Base-by-base conservation (phyloP, 2,888 invertebrate species). In the Odontothrips loti region DNA sequence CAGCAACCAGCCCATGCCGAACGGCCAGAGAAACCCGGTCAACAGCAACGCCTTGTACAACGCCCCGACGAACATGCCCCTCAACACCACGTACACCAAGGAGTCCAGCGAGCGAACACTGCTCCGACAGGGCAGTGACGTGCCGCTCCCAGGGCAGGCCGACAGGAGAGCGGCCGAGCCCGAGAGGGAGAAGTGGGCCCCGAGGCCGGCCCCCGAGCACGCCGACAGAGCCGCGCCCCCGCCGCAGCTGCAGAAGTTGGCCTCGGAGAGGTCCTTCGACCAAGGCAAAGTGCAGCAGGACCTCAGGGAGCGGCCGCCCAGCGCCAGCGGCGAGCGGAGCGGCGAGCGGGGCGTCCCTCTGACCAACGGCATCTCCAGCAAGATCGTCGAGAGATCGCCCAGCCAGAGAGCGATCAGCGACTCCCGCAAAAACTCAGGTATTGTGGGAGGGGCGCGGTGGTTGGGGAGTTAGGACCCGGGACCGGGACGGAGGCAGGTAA, bases 51-150 rank as follows among this genome's bases (percentile, higher is more conserved):
- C 17, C 58, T 15, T 58, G 15, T 20, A 58, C 6, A 58, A 58
- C 58, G 23, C 27, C 27, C 68, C 68, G 27, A 23, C 68, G 23
- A 75, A 75, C 68, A 27, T 75, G 23, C 68, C 68, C 27, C 68
- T 75, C 68, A 75, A 75, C 68, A 75, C 68, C 27, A 75, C 68
- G 27, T 75, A 23, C 68, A 75, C 68, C 68, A 75, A 75, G 68
- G 68, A 75, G 68, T 27, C 68, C 23, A 75, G 68, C 68, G 68
- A 75, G 27, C 68, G 68, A 10, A 12, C 23, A 11, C 9, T 23
- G 58, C 11, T 0, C 58, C 23, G 68, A 6, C 68, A 23, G 68
- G 68, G 12, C 23, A 12, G 27, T 9, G 68, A 27, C 68, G 68
- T 27, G 68, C 34, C 34, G 34, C 34, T 43, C 34, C 34, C 58